Evolutionary conservation across 2,113 vertebrate genomes (phyloP).

Genomic region (Phalacrocorax aristotelis): DNA sequence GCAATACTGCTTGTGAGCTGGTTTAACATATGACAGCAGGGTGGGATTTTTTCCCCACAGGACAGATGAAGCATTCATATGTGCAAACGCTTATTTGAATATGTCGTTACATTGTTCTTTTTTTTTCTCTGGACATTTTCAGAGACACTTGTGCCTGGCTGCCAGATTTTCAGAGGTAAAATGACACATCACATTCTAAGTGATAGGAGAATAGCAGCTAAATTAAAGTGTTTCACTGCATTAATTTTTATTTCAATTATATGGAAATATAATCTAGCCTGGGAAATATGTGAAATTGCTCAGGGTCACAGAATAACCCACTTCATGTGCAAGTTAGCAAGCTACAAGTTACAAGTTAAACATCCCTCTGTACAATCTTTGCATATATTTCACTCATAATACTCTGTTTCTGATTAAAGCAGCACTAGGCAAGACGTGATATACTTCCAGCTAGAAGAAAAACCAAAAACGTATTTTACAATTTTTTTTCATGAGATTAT

Average conservation of each 20-base stretch:
- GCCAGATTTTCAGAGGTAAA: neutral
- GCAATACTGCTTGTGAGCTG: neutral
- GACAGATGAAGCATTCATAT: neutral
- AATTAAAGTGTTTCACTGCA: neutral
- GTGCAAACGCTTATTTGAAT: neutral
- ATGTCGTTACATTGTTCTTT: neutral
- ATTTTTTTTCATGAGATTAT: neutral
- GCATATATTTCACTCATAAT: neutral
- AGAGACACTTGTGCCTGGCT: neutral
- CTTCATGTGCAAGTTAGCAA: neutral
- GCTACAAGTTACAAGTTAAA: neutral
- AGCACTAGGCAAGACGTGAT: neutral
- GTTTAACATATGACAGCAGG: neutral
- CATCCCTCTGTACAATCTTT: neutral
- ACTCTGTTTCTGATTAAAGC: neutral
- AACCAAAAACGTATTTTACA: neutral
- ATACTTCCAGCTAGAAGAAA: neutral
- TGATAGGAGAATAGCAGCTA: neutral
- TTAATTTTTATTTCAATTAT: conserved; percentile 39
- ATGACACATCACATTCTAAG: neutral
- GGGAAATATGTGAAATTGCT: neutral
- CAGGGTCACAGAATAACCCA: neutral
- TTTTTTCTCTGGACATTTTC: neutral
- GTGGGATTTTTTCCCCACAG: accelerated
- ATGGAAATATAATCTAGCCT: neutral